Base-by-base conservation (phyloP, 2,113 vertebrate genomes). In the Xiphias gladius region DNA sequence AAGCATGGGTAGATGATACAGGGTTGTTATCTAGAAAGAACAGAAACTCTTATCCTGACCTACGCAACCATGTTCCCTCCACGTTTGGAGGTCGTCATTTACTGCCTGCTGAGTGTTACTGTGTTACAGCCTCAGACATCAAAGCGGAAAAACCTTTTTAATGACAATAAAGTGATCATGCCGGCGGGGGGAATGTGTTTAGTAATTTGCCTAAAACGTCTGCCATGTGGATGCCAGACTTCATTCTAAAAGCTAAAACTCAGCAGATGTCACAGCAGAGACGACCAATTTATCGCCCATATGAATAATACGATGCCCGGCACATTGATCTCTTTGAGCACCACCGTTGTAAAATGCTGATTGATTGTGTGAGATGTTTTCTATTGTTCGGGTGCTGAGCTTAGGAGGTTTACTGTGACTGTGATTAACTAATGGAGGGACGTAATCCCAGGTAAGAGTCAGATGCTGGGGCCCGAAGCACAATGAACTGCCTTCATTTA, bases 351-450 rank as follows among this genome's bases (percentile, higher is more conserved):
- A 76, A 91, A 92, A 89, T 24, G 81, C 84, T 88, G 93, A 90
- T 88, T 85, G 90, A 93, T 87, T 80, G 82, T 79, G 73, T 64
- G 82, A 80, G 80, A 80, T 86, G 73, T 74, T 70, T 84, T 65
- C 70, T 68, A 75, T 82, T 85, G 88, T 91, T 82, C 1, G 19
- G 54, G 72, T 50, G 50, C 71, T 10, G 68, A 85, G 87, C 67
- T 95, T 90, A 88, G 85, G 80, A 75, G 91, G 88, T 94, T 94
- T 92, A 92, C 86, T 1, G 76, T 11, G 8, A 83, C 68, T 68
- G 89, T 92, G 87, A 95, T 94, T 95, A 94, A 94, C 94, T 95
- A 95, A 95, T 95, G 91, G 94, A 87, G 65, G 70, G 79, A 74
- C 65, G 58, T 93, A 93, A 94, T 92, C 92, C 88, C 86, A 93